phyloP scores from a whole-genome alignment of 2,797 vertebrate genomes.

The Hybognathus amarus region DNA sequence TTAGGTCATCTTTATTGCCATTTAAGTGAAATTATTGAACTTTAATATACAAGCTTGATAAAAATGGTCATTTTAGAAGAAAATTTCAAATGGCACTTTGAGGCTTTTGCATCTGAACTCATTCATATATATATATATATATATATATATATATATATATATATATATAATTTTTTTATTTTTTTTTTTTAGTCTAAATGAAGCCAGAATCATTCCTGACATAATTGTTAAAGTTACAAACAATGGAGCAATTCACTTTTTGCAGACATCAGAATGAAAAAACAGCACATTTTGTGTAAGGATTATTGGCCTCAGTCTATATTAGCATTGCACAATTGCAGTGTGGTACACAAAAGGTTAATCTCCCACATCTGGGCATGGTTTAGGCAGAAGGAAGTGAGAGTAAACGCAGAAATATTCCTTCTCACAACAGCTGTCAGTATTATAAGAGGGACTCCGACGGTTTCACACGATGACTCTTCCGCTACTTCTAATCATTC shows the following conservation, averaged over 20 bases:
- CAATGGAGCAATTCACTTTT: not conserved
- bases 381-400: conserved; percentile 62
- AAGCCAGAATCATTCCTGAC: not conserved
- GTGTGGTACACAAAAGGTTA: conserved; percentile 68
- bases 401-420: conserved; percentile 38
- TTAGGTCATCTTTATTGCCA: too few relatives aligned
- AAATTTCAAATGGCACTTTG: too few relatives aligned
- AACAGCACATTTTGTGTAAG: not conserved
- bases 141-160: too few relatives aligned
- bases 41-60: too few relatives aligned
- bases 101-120: too few relatives aligned
- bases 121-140: too few relatives aligned
- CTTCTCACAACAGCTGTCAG: not conserved
- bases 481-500: conserved; percentile 44
- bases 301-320: not conserved
- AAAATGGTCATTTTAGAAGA: too few relatives aligned
- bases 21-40: too few relatives aligned
- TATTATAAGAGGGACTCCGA: not conserved
- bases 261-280: not conserved
- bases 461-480: conserved; percentile 54
- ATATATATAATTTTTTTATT: not conserved
- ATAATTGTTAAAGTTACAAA: not conserved
- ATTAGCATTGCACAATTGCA: not conserved
- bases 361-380: conserved; percentile 59
- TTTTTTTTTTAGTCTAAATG: not conserved